A percentile compares a stretch with the other conserved stretches of the same genome.
Evolutionary conservation across 2,113 vertebrate species (phyloP).

Genomic region (Plecotus auritus): DNA sequence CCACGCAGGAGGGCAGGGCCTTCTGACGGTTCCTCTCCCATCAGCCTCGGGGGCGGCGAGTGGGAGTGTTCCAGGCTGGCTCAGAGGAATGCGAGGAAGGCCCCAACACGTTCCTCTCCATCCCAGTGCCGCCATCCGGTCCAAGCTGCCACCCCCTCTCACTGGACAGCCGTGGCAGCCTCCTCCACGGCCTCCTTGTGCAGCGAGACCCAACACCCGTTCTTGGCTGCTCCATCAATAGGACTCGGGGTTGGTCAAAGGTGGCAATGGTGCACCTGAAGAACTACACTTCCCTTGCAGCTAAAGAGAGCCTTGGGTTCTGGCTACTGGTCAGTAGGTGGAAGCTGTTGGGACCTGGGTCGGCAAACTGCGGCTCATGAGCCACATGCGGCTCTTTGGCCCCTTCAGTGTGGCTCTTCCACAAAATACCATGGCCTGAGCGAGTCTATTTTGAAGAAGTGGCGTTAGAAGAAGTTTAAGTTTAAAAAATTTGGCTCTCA

Average conservation of each 20-base stretch:
- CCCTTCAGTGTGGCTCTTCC: too few species aligned
- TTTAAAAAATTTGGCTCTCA: too few species aligned
- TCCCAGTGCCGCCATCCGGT: background rate
- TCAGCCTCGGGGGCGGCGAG: background rate
- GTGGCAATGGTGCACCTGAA: background rate
- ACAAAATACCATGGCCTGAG: too few species aligned
- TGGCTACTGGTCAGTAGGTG: background rate
- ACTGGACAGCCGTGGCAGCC: background rate
- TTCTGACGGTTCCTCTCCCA: background rate
- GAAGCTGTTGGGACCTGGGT: background rate
- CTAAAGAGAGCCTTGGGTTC: background rate
- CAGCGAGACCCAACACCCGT: background rate
- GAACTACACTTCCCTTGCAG: background rate
- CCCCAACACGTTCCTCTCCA: background rate
- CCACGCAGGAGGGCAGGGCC: fast-evolving
- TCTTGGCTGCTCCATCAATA: background rate
- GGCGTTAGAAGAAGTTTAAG: too few species aligned
- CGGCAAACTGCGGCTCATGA: too few species aligned
- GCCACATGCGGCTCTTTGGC: too few species aligned
- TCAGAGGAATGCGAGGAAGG: background rate
- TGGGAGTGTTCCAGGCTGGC: background rate
- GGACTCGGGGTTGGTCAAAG: background rate
- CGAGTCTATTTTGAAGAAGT: too few species aligned
- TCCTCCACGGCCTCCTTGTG: background rate
- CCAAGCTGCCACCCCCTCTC: background rate